Base-by-base conservation (phyloP, 2,888 invertebrate species). In the Sylvicola cinctus region DNA sequence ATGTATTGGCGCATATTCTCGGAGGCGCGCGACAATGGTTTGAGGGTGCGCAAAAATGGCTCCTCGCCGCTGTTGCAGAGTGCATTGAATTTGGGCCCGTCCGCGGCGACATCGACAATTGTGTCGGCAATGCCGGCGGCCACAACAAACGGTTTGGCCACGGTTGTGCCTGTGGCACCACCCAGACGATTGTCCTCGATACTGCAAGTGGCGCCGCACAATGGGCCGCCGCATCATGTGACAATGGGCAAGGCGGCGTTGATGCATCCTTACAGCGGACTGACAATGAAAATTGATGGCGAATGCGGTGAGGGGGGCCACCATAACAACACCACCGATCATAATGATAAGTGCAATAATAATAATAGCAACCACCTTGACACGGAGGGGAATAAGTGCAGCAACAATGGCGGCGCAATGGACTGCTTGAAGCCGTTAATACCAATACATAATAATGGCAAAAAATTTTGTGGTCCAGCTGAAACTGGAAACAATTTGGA, bases 1-100 rank as follows among this genome's bases (percentile, higher is more conserved):
- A 58, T 58, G 58, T 58, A 59, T 32, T 59, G 58, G 59, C 48
- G 58, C 34, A 59, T 58, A 36, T 55, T 58, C 37, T 53, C 54
- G 6, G 58, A 59, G 42, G 58, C 58, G 3, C 47, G 56, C 3
- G 57, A 55, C 35, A 58, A 59, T 39, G 58, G 59, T 2, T 39
- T 58, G 38, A 48, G 58, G 20, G 58, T 58, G 52, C 48, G 58
- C 3, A 58, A 59, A 35, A 58, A 59, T 36, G 59, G 58, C 14
- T 58, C 58, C 4, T 58, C 59, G 16, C 59, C 58, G 30, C 41
- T 58, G 34, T 41, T 58, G 20, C 58, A 58, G 41, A 57, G 58
- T 43, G 56, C 58, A 5, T 39, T 58, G 5, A 58, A 59, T 41
- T 43, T 58, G 14, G 50, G 50, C 1, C 33, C 40, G 23, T 23